These are phyloP conservation scores for Margaritifera margaritifera DNA, from an alignment of 2,888 invertebrate species.

Conservation along the genomic window DNA sequence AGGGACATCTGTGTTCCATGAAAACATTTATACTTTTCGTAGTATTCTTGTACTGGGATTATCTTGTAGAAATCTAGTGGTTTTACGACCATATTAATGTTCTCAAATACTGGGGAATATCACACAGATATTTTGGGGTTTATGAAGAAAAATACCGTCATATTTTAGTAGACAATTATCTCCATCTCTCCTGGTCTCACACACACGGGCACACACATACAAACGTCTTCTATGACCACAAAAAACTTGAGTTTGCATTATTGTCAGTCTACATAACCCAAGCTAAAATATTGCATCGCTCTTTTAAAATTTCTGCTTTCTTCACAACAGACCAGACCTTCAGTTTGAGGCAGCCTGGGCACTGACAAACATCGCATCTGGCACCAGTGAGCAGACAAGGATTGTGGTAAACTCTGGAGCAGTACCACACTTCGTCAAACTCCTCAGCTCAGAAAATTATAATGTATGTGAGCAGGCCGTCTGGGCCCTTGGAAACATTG, in stretches of 20 bases:
- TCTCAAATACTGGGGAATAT: too few species aligned
- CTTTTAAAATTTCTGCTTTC: not conserved
- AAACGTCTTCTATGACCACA: not conserved
- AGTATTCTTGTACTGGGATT: too few species aligned
- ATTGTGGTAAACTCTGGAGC: slow-evolving; percentile 91
- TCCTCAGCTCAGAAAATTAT: slow-evolving; percentile 79
- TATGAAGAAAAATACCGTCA: too few species aligned
- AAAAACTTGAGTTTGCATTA: not conserved
- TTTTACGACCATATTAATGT: too few species aligned
- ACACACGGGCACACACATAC: too few species aligned
- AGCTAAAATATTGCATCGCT: not conserved
- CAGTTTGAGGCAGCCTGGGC: slow-evolving; percentile 98
- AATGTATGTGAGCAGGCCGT: slow-evolving; percentile 84
- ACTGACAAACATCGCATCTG: slow-evolving; percentile 96
- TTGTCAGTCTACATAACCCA: not conserved
- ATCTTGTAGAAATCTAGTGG: too few species aligned
- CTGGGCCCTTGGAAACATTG: slow-evolving; percentile 98
- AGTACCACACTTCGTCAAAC: slow-evolving; percentile 84
- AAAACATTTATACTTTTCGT: too few species aligned
- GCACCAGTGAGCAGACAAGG: slow-evolving; percentile 91
- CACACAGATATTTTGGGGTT: too few species aligned
- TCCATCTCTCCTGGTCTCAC: too few species aligned
- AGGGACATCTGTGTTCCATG: too few species aligned
- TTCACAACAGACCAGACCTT: slow-evolving; percentile 66
- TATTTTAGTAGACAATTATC: too few species aligned